Evolutionary conservation across 2,888 invertebrate genomes (phyloP), one percentile per base, ranked within the genome.

Genomic region (Drosophila paramelanica): DNA sequence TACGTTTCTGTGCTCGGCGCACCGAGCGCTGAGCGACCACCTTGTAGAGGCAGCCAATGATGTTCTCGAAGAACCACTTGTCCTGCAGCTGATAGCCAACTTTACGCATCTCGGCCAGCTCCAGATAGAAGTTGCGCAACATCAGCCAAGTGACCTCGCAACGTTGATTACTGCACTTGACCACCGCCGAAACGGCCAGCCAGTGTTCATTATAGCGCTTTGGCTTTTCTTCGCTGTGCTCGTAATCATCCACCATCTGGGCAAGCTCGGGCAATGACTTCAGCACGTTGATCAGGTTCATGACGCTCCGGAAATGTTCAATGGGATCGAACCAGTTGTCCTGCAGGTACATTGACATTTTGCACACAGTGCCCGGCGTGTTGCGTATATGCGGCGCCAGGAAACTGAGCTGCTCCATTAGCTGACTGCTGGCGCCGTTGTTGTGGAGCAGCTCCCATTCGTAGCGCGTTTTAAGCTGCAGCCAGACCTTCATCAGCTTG

Each of bases 101-200:
- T 8, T 71, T 57, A 0, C 91, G 90, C 81, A 90, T 87, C 14
- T 80, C 68, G 13, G 67, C 45, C 4, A 91, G 66, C 23, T 91
- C 90, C 66, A 69, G 60, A 41, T 91, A 89, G 39, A 91, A 90
- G 14, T 49, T 31, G 7, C 91, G 91, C 70, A 92, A 43, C 3
- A 82, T 33, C 6, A 91, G 70, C 92, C 92, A 91, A 0, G 91
- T 92, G 14, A 84, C 69, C 64, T 91, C 91, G 45, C 91, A 92
- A 31, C 89, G 76, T 10, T 81, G 77, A 23, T 76, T 8, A 2
- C 73, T 25, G 8, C 27, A 33, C 4, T 17, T 17, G 3, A 69
- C 42, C 36, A 55, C 62, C 11, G 64, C 25, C 20, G 65, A 64
- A 1, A 89, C 67, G 31, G 69, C 66, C 0, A 5, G 3, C 91